These are phyloP conservation scores for Anoplopoma fimbria DNA, from an alignment of 2,113 vertebrate genomes.

Conservation along the genomic window DNA sequence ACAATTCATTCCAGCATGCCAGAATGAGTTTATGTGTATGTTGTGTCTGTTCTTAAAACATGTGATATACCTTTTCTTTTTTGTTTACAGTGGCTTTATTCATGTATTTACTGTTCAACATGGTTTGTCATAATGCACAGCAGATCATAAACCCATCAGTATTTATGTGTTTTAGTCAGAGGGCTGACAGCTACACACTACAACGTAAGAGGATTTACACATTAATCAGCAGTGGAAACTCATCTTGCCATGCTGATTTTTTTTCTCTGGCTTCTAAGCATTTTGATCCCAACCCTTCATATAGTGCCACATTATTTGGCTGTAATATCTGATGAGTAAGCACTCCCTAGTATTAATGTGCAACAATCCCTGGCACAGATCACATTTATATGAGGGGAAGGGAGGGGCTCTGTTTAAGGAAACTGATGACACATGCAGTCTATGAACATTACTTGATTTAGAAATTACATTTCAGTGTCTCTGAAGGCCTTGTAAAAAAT, in stretches of 20 bases:
- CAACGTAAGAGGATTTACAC: slow-evolving; percentile 59
- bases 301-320: slow-evolving; percentile 34
- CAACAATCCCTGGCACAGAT: slow-evolving; percentile 46
- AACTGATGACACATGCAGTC: slow-evolving; percentile 60
- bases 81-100: slow-evolving; percentile 8
- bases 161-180: slow-evolving; percentile 49
- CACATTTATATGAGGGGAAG: slow-evolving; percentile 36
- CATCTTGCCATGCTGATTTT: slow-evolving; percentile 45
- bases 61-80: background rate
- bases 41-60: background rate
- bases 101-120: background rate
- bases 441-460: slow-evolving; percentile 38
- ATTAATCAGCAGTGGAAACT: slow-evolving; percentile 58
- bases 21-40: background rate
- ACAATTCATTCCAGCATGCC: background rate
- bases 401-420: slow-evolving; percentile 27
- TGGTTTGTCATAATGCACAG: slow-evolving; percentile 5
- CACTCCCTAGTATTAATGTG: slow-evolving; percentile 58
- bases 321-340: slow-evolving; percentile 54
- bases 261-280: slow-evolving; percentile 20
- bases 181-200: slow-evolving; percentile 32
- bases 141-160: slow-evolving; percentile 36
- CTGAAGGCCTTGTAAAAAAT: background rate
- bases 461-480: slow-evolving; percentile 33
- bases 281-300: slow-evolving; percentile 41